Evolutionary conservation across 37 sponge, comb jelly and placozoan genomes (phyloP).

Genomic region (Halichondria panicea): DNA sequence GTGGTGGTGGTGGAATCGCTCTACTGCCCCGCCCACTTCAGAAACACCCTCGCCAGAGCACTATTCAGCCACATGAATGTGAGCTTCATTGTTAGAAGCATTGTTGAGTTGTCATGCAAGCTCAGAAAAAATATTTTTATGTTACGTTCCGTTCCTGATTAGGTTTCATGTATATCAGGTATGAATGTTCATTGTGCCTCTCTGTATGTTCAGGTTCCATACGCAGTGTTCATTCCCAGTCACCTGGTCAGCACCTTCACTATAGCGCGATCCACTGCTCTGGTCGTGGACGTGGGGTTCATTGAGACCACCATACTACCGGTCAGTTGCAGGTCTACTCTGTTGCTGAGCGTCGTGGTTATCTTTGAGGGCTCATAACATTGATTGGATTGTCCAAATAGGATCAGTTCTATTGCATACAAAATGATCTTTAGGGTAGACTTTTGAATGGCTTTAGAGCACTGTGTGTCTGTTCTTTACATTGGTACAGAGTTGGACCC

Average conservation of each 20-base stretch:
- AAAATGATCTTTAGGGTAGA: no score
- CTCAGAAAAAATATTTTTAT: background rate
- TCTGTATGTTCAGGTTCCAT: slow-evolving; percentile 54
- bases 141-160: background rate
- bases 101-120: background rate
- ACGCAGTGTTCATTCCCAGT: slow-evolving; percentile 62
- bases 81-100: no score
- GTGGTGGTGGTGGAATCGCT: slow-evolving; percentile 84
- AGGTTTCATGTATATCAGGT: slow-evolving; percentile 1
- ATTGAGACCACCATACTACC: slow-evolving; percentile 81
- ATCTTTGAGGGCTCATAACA: no score
- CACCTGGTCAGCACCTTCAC: slow-evolving; percentile 69
- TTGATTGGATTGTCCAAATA: no score
- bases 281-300: slow-evolving; percentile 81
- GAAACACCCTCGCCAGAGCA: slow-evolving; percentile 78
- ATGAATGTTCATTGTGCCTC: background rate
- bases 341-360: no score
- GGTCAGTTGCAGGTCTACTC: no score
- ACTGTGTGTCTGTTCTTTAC: no score
- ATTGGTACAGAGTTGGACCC: no score
- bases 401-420: no score
- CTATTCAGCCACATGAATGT: slow-evolving; percentile 83
- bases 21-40: slow-evolving; percentile 64
- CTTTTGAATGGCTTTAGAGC: no score
- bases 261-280: slow-evolving; percentile 65